phyloP scores from a whole-genome alignment of 2,113 vertebrate species.

The Cochlearius cochlearius region DNA sequence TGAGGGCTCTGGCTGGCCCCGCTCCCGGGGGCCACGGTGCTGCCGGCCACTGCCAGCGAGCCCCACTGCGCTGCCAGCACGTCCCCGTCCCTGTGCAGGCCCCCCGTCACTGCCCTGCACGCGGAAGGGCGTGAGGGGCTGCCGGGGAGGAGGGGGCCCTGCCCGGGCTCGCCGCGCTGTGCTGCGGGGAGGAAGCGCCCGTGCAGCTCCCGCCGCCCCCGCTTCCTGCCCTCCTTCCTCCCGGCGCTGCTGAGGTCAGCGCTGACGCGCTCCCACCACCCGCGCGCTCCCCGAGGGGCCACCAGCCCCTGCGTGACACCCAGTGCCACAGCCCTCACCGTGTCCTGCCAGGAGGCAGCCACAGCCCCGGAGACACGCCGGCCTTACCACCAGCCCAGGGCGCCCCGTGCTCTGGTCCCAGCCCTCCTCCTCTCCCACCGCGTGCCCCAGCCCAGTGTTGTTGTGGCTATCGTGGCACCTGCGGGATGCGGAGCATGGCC shows the following conservation, averaged over 20 bases:
- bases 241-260: slow-evolving; percentile 12
- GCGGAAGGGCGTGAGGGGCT: fast-evolving
- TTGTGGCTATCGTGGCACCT: background rate
- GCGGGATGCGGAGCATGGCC: fast-evolving
- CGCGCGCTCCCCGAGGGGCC: background rate
- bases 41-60: fast-evolving
- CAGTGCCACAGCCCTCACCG: background rate
- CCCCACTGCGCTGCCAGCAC: fast-evolving
- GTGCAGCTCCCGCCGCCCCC: slow-evolving; percentile 32
- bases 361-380: fast-evolving
- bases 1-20: background rate
- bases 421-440: background rate
- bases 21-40: fast-evolving
- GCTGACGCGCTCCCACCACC: slow-evolving; percentile 3
- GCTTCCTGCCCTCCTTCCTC: slow-evolving; percentile 57
- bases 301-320: background rate
- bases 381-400: background rate
- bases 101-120: fast-evolving
- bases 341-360: background rate
- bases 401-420: fast-evolving
- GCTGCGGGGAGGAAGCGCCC: slow-evolving; percentile 18
- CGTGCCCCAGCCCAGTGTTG: fast-evolving
- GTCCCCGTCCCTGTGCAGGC: fast-evolving
- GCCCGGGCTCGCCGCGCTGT: background rate
- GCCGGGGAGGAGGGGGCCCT: background rate